These are phyloP conservation scores for Enoplosus armatus DNA, from an alignment of 2,797 vertebrate species.

Conservation along the genomic window DNA sequence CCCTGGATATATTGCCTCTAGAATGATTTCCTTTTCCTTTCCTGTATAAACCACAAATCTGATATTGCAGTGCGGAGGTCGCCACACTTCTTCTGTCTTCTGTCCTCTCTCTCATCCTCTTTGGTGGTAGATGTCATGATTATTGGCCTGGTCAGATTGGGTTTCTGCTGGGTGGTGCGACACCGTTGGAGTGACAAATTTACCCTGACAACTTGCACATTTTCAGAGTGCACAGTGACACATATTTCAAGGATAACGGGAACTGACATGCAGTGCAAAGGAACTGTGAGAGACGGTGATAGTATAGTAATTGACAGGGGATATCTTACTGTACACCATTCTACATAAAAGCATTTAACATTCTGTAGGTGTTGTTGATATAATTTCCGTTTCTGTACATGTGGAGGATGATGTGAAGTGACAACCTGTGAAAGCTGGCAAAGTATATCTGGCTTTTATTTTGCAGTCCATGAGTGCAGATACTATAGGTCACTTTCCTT, in stretches of 20 bases:
- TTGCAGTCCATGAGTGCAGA: background rate
- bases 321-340: slow-evolving; percentile 7
- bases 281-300: background rate
- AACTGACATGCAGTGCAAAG: background rate
- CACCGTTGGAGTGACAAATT: background rate
- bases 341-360: slow-evolving; percentile 26
- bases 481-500: background rate
- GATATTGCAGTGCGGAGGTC: slow-evolving; percentile 47
- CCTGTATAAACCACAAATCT: slow-evolving; percentile 47
- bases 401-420: slow-evolving; percentile 16
- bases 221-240: background rate
- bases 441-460: slow-evolving; percentile 20
- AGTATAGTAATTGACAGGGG: background rate
- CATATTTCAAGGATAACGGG: background rate
- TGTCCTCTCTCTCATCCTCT: slow-evolving; percentile 14
- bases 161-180: background rate
- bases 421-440: background rate
- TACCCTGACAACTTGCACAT: background rate
- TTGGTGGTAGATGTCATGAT: slow-evolving; percentile 1
- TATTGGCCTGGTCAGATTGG: background rate
- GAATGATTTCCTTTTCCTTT: slow-evolving; percentile 63
- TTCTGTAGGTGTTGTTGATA: slow-evolving; percentile 3
- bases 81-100: slow-evolving; percentile 12
- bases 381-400: slow-evolving; percentile 7
- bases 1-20: slow-evolving; percentile 54